Evolutionary conservation across 1,140 invertebrate species (phyloP), one percentile per base, ranked within the genome.

Genomic region (Aphelinus certus): DNA sequence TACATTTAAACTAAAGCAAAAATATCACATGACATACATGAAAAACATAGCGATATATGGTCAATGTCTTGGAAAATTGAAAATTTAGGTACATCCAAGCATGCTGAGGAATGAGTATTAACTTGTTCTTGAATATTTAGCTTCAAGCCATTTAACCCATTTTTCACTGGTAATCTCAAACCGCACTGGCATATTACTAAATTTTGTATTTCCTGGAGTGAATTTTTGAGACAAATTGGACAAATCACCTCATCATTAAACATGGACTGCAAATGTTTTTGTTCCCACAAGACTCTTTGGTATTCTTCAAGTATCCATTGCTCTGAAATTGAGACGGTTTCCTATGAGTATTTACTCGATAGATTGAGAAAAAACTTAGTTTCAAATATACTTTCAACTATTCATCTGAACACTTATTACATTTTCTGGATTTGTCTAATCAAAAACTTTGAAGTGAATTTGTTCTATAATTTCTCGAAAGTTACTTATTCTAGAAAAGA

Each of bases 291-390:
- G 45, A 85, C 71, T 73, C 64, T 83, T 45, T 88, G 83, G 68
- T 87, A 88, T 73, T 88, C 87, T 73, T 80, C 51, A 3, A 86
- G 46, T 49, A 88, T 83, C 87, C 86, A 88, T 77, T 83, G 72
- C 81, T 87, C 86, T 87, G 58, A 45, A 80, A 78, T 70, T 53
- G 73, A 49, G 75, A 80, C 26, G 26, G 26, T 26, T 26, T 26
- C 26, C 26, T 26, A 26, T 26, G 26, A 26, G 26, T 26, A 26
- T 26, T 26, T 26, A 26, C 26, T 26, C 26, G 26, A 26, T 26
- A 26, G 26, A 26, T 26, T 26, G 26, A 67, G 71, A 57, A 60
- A 67, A 57, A 63, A 56, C 9, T 43, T 63, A 47, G 6, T 47
- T 71, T 9, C 47, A 72, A 56, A 63, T 55, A 7, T 7, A 51